A percentile compares a stretch with the other conserved stretches of the same genome.
These are phyloP conservation scores for Merodon equestris DNA, from an alignment of 2,888 invertebrate genomes.

Conservation along the genomic window DNA sequence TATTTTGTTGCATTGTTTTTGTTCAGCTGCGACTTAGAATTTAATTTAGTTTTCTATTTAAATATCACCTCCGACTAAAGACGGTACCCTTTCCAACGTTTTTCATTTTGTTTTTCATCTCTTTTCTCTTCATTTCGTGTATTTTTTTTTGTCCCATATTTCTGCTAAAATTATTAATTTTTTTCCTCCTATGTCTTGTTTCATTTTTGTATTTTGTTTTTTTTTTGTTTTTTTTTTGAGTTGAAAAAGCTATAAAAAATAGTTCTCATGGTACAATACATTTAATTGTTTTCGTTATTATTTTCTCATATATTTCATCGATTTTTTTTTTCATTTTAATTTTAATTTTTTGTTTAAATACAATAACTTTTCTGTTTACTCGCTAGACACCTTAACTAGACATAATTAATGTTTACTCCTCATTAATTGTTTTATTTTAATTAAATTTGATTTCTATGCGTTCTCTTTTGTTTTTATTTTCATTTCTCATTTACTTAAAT, in stretches of 20 bases:
- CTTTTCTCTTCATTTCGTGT: conserved; percentile 14
- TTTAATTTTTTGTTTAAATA: conserved; percentile 57
- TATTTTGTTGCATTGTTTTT: conserved; percentile 19
- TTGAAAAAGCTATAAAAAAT: conserved; percentile 69
- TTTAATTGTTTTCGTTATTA: conserved; percentile 56
- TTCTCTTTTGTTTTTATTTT: conserved; percentile 38
- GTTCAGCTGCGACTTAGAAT: conserved; percentile 44
- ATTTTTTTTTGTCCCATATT: conserved; percentile 34
- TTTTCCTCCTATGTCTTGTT: conserved; percentile 17
- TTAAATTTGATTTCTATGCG: conserved; percentile 64
- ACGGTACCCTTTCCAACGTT: conserved; percentile 65
- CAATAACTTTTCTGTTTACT: conserved; percentile 66
- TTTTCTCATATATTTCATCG: conserved; percentile 57
- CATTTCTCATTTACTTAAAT: conserved; percentile 33
- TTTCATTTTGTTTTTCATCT: conserved; percentile 14
- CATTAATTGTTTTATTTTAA: conserved; percentile 41
- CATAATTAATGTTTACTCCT: no score
- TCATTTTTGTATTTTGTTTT: conserved; percentile 14
- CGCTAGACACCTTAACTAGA: conserved; percentile 66
- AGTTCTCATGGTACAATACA: conserved; percentile 68
- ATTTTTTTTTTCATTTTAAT: conserved; percentile 33
- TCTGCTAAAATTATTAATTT: conserved; percentile 25
- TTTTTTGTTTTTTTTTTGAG: conserved; percentile 53
- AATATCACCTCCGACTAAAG: conserved; percentile 67
- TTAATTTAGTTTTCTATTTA: conserved; percentile 57